phyloP scores from a whole-genome alignment of 2,113 vertebrate genomes.

The Paracanthobrama guichenoti region DNA sequence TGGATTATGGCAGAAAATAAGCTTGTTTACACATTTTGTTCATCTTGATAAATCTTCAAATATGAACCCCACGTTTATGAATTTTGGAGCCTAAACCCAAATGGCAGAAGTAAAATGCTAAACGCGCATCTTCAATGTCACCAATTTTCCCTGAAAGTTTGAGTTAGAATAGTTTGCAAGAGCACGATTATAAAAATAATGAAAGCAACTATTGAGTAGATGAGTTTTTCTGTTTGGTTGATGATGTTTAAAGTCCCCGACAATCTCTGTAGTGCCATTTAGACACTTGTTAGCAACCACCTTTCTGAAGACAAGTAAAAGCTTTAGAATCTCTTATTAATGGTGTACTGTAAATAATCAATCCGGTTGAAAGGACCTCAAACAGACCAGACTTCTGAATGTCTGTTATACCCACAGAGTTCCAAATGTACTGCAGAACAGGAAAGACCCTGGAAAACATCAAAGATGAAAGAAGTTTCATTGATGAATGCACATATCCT shows the following conservation, averaged over 20 bases:
- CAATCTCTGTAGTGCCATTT: not conserved
- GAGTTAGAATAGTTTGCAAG: too few relatives aligned
- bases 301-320: not conserved
- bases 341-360: not conserved
- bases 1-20: not conserved
- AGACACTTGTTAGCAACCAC: not conserved
- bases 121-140: not conserved
- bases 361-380: not conserved
- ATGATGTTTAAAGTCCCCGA: not conserved
- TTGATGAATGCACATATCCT: constrained; percentile 25
- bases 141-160: too few relatives aligned
- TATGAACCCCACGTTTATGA: not conserved
- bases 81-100: not conserved
- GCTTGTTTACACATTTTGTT: not conserved
- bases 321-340: not conserved
- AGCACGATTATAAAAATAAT: too few relatives aligned
- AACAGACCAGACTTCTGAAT: not conserved
- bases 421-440: not conserved
- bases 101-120: not conserved
- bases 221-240: not conserved
- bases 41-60: not conserved
- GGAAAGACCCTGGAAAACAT: not conserved
- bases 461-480: constrained; percentile 25
- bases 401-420: not conserved
- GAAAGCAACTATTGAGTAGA: not conserved